Evolutionary conservation across 1,140 invertebrate species (phyloP).

Genomic region (Drosophila orena): DNA sequence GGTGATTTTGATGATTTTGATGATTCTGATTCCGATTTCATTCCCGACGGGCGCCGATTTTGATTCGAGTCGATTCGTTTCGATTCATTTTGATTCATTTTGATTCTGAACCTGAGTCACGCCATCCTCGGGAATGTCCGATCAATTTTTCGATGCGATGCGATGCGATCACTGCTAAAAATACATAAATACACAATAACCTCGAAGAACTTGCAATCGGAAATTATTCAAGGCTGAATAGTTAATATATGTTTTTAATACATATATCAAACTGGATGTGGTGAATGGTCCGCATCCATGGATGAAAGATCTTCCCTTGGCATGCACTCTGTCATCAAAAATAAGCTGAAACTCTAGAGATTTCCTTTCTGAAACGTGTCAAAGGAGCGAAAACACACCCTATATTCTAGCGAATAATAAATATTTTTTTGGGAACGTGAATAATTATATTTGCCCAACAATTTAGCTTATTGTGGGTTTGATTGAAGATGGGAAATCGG

Average conservation of each 20-base stretch:
- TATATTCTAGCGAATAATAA: too few species aligned
- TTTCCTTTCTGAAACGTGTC: too few species aligned
- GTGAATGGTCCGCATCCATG: not conserved
- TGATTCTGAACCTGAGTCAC: constrained; percentile 26
- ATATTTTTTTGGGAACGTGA: constrained; percentile 1
- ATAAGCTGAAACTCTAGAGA: too few species aligned
- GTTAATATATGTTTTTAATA: constrained; percentile 24
- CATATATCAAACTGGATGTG: constrained; percentile 2
- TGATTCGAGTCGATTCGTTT: constrained; percentile 5
- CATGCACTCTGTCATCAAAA: not conserved
- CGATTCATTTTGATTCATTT: constrained; percentile 1
- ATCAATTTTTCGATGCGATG: constrained; percentile 6
- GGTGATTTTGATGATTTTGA: constrained; percentile 12
- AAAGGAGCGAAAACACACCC: not conserved
- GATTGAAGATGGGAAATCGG: constrained; percentile 3
- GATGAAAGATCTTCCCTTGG: not conserved
- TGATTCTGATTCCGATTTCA: constrained; percentile 13
- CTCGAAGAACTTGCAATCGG: constrained; percentile 21
- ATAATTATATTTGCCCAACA: constrained; percentile 64
- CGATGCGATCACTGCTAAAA: constrained; percentile 45
- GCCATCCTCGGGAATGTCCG: constrained; percentile 39
- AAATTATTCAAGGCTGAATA: constrained; percentile 37
- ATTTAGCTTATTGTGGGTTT: constrained; percentile 29
- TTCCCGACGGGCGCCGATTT: constrained; percentile 16
- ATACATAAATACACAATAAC: constrained; percentile 12